Percentiles rank a stretch among this genome's conserved stretches.
These are phyloP conservation scores for Semnornis frantzii DNA, from an alignment of 2,113 vertebrate species.

Conservation along the genomic window DNA sequence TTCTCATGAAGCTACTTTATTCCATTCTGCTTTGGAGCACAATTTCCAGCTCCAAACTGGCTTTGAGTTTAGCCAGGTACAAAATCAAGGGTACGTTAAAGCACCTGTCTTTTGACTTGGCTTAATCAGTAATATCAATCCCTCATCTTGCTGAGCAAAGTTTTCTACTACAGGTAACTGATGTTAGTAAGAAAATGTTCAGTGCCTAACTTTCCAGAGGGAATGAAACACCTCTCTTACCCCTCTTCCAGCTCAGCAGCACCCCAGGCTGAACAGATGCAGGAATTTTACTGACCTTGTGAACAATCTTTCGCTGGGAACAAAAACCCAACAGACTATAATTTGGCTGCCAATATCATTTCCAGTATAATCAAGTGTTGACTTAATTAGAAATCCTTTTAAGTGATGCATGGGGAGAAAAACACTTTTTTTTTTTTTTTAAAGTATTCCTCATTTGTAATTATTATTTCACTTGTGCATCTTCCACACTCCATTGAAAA, in stretches of 20 bases:
- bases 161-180: not conserved
- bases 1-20: not conserved
- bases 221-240: not conserved
- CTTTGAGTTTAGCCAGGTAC: not conserved
- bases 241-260: conserved; percentile 4
- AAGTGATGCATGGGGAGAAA: conserved; percentile 65
- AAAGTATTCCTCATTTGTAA: conserved; percentile 60
- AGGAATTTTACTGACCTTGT: conserved; percentile 16
- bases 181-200: not conserved
- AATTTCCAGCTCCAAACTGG: not conserved
- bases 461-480: conserved; percentile 64
- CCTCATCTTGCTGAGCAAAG: not conserved
- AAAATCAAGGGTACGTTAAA: not conserved
- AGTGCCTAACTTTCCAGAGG: not conserved
- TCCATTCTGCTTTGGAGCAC: not conserved
- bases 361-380: conserved; percentile 56
- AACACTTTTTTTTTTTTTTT: conserved; percentile 20
- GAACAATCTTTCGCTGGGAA: conserved; percentile 40
- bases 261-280: not conserved
- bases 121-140: not conserved
- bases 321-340: conserved; percentile 40
- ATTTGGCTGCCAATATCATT: conserved; percentile 59
- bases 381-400: conserved; percentile 73
- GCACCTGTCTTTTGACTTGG: not conserved
- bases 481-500: conserved; percentile 60